Base-by-base conservation (phyloP, 2,113 vertebrate genomes). In the Dolichotis patagonum region DNA sequence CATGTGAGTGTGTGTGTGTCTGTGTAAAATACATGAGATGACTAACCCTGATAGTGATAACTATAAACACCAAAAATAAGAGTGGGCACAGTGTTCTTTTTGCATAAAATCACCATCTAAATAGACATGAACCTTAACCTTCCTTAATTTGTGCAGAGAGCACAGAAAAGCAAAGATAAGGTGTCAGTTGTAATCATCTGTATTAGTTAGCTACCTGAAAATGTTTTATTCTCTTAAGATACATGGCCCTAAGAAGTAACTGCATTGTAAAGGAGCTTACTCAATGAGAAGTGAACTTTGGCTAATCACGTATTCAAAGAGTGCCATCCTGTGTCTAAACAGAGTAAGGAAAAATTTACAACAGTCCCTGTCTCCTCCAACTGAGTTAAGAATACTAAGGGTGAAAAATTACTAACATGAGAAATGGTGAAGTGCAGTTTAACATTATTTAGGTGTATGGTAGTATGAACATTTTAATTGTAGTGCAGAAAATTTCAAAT, bases 241-340 rank as follows among this genome's bases (percentile, higher is more conserved):
- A 91, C 86, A 84, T 30, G 91, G 84, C 84, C 73, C 86, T 88
- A 91, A 24, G 81, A 83, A 94, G 49, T 12, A 90, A 38, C 67
- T n/a, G 35, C 32, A 58, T 35, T 52, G 9, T 13, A 54, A 62
- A 52, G 75, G 8, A 20, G 26, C 24, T 81, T 62, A 28, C 22
- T 30, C 88, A 28, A 28, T 22, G 46, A 67, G 17, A 19, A 28
- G 20, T 26, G 26, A 52, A 95, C 77, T 95, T 91, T 83, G 60
- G 63, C 54, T 96, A 98, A 97, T 98, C 98, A 96, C 97, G 96
- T 98, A 91, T 98, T 93, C 97, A 83, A 97, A 97, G 97, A 96
- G 98, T 98, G 98, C 98, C 98, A 98, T 98, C 98, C 98, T 98
- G 98, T 7, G 98, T 98, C 92, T 90, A 97, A 94, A 69, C 32